Percentiles rank a stretch among this genome's conserved stretches.
Conservation (phyloP, 2,797 vertebrate species). For the Amphiprion clarkii region DNA sequence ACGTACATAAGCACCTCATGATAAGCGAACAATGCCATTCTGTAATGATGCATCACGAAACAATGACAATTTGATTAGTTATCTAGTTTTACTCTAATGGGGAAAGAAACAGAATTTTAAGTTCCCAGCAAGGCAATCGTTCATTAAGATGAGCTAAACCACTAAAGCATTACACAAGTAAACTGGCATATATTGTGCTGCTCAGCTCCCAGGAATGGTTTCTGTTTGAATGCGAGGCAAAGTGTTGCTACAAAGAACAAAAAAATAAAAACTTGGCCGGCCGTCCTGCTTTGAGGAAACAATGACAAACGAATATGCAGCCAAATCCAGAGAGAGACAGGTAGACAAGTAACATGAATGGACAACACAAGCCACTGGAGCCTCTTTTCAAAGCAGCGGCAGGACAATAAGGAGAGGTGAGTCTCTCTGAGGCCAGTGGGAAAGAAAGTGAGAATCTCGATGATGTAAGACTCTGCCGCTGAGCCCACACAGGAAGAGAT, state of each 20-base stretch:
- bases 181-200: not conserved
- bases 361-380: constrained; percentile 24
- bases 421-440: not conserved
- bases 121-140: too few species aligned
- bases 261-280: not conserved
- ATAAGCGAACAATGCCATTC: not conserved
- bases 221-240: not conserved
- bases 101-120: not conserved
- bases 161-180: not conserved
- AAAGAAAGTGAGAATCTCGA: constrained; percentile 1
- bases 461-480: constrained; percentile 28
- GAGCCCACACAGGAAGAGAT: constrained; percentile 50
- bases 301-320: constrained; percentile 23
- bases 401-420: constrained; percentile 4
- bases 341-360: not conserved
- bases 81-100: not conserved
- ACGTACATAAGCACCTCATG: not conserved
- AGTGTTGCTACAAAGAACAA: constrained; percentile 14
- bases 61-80: not conserved
- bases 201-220: constrained; percentile 8
- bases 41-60: not conserved
- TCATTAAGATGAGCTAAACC: constrained; percentile 5
- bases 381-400: not conserved
- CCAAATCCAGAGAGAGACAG: constrained; percentile 23
- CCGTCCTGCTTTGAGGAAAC: constrained; percentile 9